Conservation (phyloP, 2,113 vertebrate species). For the Leptobrachium leishanense region DNA sequence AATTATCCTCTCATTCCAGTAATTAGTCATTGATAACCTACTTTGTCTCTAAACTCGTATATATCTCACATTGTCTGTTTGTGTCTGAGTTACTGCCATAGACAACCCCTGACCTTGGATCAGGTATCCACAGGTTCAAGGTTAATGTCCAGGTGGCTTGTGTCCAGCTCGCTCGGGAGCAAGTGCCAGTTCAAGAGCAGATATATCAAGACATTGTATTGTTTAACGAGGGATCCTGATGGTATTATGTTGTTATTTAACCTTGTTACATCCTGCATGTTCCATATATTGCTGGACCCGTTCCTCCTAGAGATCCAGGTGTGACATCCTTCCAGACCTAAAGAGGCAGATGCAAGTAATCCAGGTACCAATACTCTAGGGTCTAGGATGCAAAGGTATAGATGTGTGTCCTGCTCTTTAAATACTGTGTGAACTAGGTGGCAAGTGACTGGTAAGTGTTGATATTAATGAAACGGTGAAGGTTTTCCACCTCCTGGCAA, state of each 20-base stretch:
- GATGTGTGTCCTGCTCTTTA: slow-evolving; percentile 1
- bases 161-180: no score
- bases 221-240: not conserved
- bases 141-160: no score
- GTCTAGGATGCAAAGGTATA: not conserved
- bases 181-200: no score
- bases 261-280: not conserved
- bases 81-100: not conserved
- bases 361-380: not conserved
- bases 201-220: no score
- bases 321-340: not conserved
- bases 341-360: not conserved
- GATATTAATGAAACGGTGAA: slow-evolving; percentile 43
- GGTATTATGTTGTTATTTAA: not conserved
- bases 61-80: not conserved
- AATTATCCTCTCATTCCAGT: not conserved
- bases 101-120: not conserved
- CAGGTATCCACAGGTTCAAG: no score
- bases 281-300: not conserved
- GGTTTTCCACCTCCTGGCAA: slow-evolving; percentile 54
- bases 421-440: not conserved
- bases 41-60: not conserved
- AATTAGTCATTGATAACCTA: slow-evolving; percentile 1
- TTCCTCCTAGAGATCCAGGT: not conserved
- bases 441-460: slow-evolving; percentile 16